phyloP scores from a whole-genome alignment of 1,140 invertebrate species.

The Nebria ingens region DNA sequence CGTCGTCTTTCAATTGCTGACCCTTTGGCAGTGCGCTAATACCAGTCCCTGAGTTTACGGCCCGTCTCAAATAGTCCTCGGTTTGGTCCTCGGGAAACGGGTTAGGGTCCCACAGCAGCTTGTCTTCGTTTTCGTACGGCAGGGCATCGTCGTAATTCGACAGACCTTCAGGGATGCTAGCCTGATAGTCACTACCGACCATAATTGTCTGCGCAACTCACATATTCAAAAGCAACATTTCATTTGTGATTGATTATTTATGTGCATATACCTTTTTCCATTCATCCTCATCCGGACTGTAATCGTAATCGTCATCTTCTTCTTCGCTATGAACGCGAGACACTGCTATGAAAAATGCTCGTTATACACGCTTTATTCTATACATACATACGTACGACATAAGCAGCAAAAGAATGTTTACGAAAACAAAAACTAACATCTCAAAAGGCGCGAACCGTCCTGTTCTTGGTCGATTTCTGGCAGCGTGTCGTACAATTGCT shows the following conservation, averaged over 20 bases:
- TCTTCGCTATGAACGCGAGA: constrained; percentile 54
- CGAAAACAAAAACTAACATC: constrained; percentile 26
- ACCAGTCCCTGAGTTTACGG: constrained; percentile 41
- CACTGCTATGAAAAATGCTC: constrained; percentile 38
- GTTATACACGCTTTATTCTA: not conserved
- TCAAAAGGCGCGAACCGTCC: constrained; percentile 28
- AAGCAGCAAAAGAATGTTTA: no score
- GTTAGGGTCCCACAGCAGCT: constrained; percentile 84
- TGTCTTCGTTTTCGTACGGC: constrained; percentile 94
- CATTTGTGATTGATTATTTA: no score
- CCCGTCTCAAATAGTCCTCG: constrained; percentile 71
- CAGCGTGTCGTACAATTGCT: constrained; percentile 28
- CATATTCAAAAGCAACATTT: constrained; percentile 15
- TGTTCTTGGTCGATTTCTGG: constrained; percentile 23
- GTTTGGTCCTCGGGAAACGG: constrained; percentile 61
- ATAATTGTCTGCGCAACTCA: constrained; percentile 65
- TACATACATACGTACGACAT: no score
- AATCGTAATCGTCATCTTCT: constrained; percentile 65
- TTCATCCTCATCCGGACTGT: constrained; percentile 66
- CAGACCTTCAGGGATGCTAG: constrained; percentile 82
- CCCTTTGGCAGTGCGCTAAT: constrained; percentile 58
- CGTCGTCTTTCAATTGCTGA: constrained; percentile 81
- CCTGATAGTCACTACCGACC: constrained; percentile 92
- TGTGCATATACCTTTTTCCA: constrained; percentile 59
- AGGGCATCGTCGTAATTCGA: constrained; percentile 84